Conservation (phyloP, 1,140 invertebrate species). For the Diorhabda carinulata region DNA sequence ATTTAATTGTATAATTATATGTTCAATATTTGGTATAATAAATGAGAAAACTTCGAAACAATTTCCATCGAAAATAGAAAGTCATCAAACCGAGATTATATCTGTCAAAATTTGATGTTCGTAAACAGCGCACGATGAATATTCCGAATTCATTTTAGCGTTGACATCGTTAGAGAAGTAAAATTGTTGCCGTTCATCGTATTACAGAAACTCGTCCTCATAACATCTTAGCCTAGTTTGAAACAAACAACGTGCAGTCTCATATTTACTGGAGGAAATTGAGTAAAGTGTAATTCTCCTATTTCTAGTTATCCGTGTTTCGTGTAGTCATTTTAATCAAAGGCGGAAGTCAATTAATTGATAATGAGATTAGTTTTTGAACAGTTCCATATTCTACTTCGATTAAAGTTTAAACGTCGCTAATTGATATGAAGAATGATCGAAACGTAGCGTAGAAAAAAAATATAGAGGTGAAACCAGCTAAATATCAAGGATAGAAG, state of each 20-base stretch:
- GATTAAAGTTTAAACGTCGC: slow-evolving; percentile 8
- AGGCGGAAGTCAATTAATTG: slow-evolving; percentile 16
- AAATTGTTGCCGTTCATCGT: neutral
- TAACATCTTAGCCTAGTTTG: slow-evolving; percentile 8
- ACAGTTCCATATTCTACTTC: slow-evolving; percentile 12
- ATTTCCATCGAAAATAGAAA: no score
- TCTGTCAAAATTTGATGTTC: neutral
- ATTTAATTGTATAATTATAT: no score
- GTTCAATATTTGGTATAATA: no score
- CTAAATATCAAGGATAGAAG: no score
- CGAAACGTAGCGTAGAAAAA: no score
- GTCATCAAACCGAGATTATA: neutral
- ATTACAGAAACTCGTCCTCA: neutral
- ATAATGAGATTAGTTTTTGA: slow-evolving; percentile 14
- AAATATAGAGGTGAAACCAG: no score
- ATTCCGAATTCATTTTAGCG: neutral
- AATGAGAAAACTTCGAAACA: no score
- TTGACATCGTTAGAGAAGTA: neutral
- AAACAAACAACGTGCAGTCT: slow-evolving; percentile 6
- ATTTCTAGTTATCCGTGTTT: slow-evolving; percentile 10
- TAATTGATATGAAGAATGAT: neutral
- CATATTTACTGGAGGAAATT: slow-evolving; percentile 7
- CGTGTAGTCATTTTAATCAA: slow-evolving; percentile 15
- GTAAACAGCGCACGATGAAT: neutral
- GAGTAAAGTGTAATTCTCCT: slow-evolving; percentile 14